These are phyloP conservation scores for Sibirionetta formosa DNA, from an alignment of 2,797 vertebrate genomes.

Conservation along the genomic window DNA sequence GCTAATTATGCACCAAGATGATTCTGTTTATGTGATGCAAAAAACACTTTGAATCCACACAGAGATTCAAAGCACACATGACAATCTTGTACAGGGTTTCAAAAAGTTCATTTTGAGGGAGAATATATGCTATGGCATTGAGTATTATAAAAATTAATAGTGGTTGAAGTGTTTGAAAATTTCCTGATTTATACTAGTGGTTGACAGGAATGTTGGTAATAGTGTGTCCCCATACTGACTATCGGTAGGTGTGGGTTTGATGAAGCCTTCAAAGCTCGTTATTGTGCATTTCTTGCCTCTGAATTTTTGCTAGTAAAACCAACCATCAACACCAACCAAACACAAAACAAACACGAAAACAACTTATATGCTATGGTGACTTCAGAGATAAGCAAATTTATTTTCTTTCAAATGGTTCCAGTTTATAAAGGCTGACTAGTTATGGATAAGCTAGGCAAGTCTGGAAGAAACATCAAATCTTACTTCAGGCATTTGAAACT, in stretches of 20 bases:
- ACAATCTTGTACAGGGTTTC: neutral
- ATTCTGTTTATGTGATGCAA: neutral
- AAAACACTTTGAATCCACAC: neutral
- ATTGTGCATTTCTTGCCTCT: neutral
- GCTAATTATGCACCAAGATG: neutral
- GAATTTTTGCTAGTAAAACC: neutral
- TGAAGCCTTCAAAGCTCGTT: neutral
- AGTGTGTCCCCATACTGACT: neutral
- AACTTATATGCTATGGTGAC: neutral
- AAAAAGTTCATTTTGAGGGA: neutral
- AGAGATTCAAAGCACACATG: neutral
- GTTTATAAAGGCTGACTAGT: neutral
- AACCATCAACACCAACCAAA: too few species aligned
- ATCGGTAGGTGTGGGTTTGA: neutral
- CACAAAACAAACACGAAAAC: neutral
- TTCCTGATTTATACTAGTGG: neutral
- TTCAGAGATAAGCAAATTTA: neutral
- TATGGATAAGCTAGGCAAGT: neutral
- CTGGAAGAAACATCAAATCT: neutral
- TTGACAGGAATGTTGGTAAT: constrained; percentile 4
- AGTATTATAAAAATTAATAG: neutral
- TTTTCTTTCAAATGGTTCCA: neutral
- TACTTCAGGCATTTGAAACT: constrained; percentile 18
- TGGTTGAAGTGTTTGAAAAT: constrained; percentile 12
- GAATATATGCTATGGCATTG: neutral